phyloP scores from a whole-genome alignment of 2,888 invertebrate genomes.

The Pyrochroa serraticornis region DNA sequence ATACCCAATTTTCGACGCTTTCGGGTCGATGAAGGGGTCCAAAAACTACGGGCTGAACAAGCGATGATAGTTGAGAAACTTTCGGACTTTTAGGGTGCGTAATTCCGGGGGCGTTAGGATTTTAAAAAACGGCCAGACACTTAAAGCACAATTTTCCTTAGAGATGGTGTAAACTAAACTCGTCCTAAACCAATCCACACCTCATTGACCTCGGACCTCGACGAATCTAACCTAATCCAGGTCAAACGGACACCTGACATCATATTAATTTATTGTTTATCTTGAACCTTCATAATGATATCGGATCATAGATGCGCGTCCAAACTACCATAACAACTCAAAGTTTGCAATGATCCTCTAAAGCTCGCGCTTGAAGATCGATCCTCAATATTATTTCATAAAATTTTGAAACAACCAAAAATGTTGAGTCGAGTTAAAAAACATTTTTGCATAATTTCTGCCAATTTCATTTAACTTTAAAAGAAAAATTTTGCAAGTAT shows the following conservation, averaged over 20 bases:
- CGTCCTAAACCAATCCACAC: conserved; percentile 28
- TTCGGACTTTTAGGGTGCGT: background rate
- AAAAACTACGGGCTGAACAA: background rate
- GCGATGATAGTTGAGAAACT: background rate
- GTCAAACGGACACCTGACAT: conserved; percentile 25
- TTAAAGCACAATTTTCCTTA: conserved; percentile 10
- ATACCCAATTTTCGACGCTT: background rate
- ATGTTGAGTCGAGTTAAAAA: no score
- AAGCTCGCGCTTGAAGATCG: no score
- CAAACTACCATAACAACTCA: no score
- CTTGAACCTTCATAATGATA: conserved; percentile 11
- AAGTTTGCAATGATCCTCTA: no score
- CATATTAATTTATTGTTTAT: conserved; percentile 29
- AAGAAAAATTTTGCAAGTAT: no score
- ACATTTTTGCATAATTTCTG: no score
- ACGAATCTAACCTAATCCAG: conserved; percentile 25
- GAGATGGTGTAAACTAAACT: conserved; percentile 20
- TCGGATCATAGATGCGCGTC: no score
- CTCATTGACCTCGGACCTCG: conserved; percentile 26
- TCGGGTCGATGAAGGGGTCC: background rate
- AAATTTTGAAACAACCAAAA: no score
- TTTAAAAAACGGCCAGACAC: background rate
- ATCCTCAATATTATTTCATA: no score
- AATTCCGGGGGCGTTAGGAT: background rate
- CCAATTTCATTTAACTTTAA: no score